Conservation (phyloP, 2,888 invertebrate genomes). For the Cephus runcator region DNA sequence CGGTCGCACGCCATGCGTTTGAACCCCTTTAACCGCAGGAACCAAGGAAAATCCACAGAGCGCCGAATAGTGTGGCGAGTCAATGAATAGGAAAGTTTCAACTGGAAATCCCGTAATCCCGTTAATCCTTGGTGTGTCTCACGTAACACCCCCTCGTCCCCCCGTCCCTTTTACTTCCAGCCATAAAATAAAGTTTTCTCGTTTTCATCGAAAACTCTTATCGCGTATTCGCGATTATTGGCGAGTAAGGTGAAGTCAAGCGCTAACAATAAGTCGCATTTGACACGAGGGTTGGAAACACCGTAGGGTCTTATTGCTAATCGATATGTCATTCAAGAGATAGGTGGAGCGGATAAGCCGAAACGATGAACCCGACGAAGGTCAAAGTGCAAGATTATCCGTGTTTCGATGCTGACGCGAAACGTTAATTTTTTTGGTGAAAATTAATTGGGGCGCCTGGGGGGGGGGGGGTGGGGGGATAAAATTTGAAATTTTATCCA, state of each 20-base stretch:
- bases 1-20: not conserved
- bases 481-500: no score
- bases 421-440: not conserved
- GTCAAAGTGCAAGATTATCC: not conserved
- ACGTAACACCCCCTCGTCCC: not conserved
- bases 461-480: rapidly evolving
- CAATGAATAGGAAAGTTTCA: not conserved
- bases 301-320: not conserved
- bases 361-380: not conserved
- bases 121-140: not conserved
- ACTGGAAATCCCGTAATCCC: not conserved
- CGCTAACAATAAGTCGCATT: not conserved
- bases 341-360: not conserved
- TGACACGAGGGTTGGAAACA: not conserved
- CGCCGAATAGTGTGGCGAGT: not conserved
- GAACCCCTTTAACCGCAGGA: not conserved
- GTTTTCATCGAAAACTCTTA: not conserved
- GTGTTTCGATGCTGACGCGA: not conserved
- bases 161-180: not conserved
- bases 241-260: not conserved
- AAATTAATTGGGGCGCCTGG: not conserved
- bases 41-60: not conserved
- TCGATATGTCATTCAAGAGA: not conserved
- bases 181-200: not conserved
- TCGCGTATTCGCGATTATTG: not conserved